These are phyloP conservation scores for Sminthurinus signatus DNA, from an alignment of 1,140 invertebrate species.

Conservation along the genomic window DNA sequence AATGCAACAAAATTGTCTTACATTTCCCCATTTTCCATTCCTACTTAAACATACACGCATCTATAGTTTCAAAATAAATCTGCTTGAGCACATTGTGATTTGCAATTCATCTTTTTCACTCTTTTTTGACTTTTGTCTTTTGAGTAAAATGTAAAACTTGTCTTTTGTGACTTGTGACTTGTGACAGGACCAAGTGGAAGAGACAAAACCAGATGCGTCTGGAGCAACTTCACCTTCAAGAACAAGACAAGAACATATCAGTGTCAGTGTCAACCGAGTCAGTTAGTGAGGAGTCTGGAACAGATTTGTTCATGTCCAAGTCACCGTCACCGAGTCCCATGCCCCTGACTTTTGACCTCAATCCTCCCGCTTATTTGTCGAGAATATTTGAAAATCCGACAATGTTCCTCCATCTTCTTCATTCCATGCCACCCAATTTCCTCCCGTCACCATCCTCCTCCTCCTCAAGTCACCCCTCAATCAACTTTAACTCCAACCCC, in stretches of 20 bases:
- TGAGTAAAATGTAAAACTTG: too few relatives aligned
- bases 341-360: slow-evolving; percentile 3
- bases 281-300: slow-evolving; percentile 44
- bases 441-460: neutral
- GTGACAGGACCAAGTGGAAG: slow-evolving; percentile 84
- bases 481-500: too few relatives aligned
- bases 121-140: too few relatives aligned
- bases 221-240: slow-evolving; percentile 50
- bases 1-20: too few relatives aligned
- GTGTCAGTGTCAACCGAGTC: neutral
- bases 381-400: slow-evolving; percentile 36
- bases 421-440: slow-evolving; percentile 26
- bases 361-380: slow-evolving; percentile 22
- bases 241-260: slow-evolving; percentile 1
- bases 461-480: too few relatives aligned
- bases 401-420: slow-evolving; percentile 27
- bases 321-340: neutral
- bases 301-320: slow-evolving; percentile 46
- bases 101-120: too few relatives aligned
- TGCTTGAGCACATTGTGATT: too few relatives aligned
- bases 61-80: too few relatives aligned
- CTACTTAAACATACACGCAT: too few relatives aligned
- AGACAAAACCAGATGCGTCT: slow-evolving; percentile 79
- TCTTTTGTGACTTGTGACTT: too few relatives aligned
- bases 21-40: too few relatives aligned